Percentiles rank a stretch among this genome's conserved stretches.
Evolutionary conservation across 2,888 invertebrate species (phyloP).

Genomic region (Platerodrilus igneus): DNA sequence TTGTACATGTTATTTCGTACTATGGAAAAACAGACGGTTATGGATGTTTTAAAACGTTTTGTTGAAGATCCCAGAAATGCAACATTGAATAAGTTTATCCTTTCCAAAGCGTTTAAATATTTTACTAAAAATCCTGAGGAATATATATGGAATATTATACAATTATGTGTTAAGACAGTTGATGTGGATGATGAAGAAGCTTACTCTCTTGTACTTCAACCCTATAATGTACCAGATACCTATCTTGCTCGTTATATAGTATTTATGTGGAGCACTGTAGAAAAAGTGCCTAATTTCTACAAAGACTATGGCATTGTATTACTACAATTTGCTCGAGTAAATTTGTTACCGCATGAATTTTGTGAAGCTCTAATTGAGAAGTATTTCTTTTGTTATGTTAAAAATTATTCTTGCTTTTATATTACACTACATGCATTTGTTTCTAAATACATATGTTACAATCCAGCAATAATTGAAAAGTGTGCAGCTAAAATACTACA

Average conservation of each 20-base stretch:
- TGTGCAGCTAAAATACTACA: too few relatives aligned
- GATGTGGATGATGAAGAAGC: conserved; percentile 7
- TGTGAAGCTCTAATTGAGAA: conserved; percentile 7
- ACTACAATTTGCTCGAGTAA: neutral
- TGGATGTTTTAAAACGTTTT: conserved; percentile 1
- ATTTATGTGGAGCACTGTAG: conserved; percentile 5
- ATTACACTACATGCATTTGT: too few relatives aligned
- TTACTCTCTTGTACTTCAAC: neutral
- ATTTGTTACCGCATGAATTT: conserved; percentile 11
- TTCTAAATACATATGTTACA: too few relatives aligned
- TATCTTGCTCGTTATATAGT: conserved; percentile 5
- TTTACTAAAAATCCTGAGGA: conserved; percentile 10
- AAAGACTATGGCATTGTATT: neutral
- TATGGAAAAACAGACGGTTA: neutral
- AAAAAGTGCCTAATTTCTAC: conserved; percentile 1
- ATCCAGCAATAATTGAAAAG: too few relatives aligned
- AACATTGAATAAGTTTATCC: conserved; percentile 7
- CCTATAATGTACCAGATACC: neutral
- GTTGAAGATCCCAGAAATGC: conserved; percentile 5
- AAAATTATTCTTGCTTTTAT: too few relatives aligned
- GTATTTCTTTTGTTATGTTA: conserved; percentile 13
- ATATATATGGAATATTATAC: conserved; percentile 8
- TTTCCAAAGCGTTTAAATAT: conserved; percentile 8
- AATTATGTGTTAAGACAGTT: neutral
- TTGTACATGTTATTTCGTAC: conserved; percentile 7